Evolutionary conservation across 2,888 invertebrate genomes (phyloP).

Genomic region (Papilio demoleus): DNA sequence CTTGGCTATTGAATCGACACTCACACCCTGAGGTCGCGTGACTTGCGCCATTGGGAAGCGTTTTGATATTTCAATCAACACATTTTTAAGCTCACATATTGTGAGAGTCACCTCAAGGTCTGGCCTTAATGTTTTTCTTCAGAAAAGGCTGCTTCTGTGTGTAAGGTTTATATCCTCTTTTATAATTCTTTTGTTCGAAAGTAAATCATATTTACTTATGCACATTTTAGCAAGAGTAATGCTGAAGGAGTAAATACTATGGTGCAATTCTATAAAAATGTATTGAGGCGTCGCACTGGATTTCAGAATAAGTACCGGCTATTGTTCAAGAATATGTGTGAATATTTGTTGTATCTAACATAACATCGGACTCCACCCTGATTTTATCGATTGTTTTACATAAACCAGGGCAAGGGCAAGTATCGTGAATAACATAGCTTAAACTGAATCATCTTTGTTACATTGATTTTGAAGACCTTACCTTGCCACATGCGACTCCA

Average conservation of each 20-base stretch:
- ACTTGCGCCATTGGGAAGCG: constrained; percentile 42
- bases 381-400: constrained; percentile 15
- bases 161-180: too few species aligned
- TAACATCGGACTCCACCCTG: constrained; percentile 25
- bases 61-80: constrained; percentile 35
- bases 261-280: neutral
- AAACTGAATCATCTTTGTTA: neutral
- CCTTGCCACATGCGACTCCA: too few species aligned
- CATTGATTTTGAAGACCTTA: neutral
- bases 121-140: neutral
- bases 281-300: constrained; percentile 14
- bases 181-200: too few species aligned
- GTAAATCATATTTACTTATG: neutral
- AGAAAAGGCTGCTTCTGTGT: neutral
- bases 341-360: constrained; percentile 22
- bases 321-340: constrained; percentile 19
- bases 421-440: neutral
- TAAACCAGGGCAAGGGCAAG: constrained; percentile 20
- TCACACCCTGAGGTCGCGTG: constrained; percentile 47
- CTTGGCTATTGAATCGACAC: constrained; percentile 55
- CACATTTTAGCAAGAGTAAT: neutral
- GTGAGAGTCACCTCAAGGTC: neutral
- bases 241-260: neutral
- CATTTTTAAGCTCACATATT: constrained; percentile 26
- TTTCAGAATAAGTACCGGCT: constrained; percentile 11